Percentiles rank a stretch among this genome's conserved stretches.
These are phyloP conservation scores for Perognathus longimembris DNA, from an alignment of 2,113 vertebrate genomes.

Conservation along the genomic window DNA sequence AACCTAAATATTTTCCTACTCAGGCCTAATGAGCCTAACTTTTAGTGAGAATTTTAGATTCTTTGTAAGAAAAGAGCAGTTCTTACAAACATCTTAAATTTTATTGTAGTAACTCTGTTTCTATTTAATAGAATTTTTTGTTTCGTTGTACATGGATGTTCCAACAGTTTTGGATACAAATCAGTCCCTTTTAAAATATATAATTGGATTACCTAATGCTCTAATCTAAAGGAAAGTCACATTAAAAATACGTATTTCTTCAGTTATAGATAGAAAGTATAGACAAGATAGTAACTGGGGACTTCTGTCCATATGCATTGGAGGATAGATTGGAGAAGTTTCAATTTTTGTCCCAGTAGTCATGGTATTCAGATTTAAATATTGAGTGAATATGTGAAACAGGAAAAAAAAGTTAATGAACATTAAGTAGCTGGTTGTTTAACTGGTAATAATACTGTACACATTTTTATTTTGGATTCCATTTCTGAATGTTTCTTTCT, in stretches of 20 bases:
- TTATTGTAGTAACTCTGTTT: not conserved
- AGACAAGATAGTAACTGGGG: not conserved
- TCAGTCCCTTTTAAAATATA: not conserved
- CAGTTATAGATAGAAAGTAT: too few relatives aligned
- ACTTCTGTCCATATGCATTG: not conserved
- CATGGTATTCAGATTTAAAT: not conserved
- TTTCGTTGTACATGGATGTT: too few relatives aligned
- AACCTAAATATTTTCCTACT: constrained; percentile 5
- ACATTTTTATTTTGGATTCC: constrained; percentile 1
- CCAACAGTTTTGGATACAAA: not conserved
- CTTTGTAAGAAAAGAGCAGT: not conserved
- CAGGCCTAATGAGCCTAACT: not conserved
- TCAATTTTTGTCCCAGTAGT: not conserved
- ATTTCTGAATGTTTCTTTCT: not conserved
- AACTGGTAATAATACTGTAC: not conserved
- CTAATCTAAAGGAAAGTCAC: not conserved
- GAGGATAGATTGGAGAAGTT: not conserved
- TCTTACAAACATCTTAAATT: not conserved
- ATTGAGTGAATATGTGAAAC: not conserved
- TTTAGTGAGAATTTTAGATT: not conserved
- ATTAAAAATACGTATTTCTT: not conserved
- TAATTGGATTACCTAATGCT: not conserved
- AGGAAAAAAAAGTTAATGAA: not conserved
- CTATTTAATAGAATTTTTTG: too few relatives aligned
- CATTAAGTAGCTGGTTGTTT: not conserved